Evolutionary conservation across 2,113 vertebrate species (phyloP).

Genomic region (Poeciliopsis retropinna): DNA sequence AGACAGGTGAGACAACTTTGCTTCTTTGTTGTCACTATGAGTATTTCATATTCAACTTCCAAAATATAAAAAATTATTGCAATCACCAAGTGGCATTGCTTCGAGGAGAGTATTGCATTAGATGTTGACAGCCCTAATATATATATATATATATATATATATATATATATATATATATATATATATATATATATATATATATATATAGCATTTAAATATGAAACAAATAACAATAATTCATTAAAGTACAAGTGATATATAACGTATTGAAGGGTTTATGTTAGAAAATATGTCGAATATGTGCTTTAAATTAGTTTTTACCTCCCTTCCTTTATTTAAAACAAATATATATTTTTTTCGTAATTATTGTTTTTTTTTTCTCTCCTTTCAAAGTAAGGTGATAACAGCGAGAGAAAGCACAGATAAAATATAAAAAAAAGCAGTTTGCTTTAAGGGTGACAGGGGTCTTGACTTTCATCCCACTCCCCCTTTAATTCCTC

Average conservation of each 20-base stretch:
- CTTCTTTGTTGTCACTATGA: background rate
- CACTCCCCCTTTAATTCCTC: constrained; percentile 77
- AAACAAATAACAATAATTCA: too few relatives aligned
- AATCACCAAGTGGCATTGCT: background rate
- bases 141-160: too few relatives aligned
- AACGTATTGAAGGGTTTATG: too few relatives aligned
- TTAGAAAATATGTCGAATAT: too few relatives aligned
- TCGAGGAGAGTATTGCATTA: background rate
- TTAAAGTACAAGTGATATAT: too few relatives aligned
- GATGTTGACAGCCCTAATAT: too few relatives aligned
- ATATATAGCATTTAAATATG: too few relatives aligned
- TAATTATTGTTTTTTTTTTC: background rate
- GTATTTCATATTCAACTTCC: background rate
- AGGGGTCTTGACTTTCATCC: constrained; percentile 75
- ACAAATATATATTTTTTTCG: too few relatives aligned
- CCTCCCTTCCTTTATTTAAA: too few relatives aligned
- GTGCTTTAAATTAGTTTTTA: too few relatives aligned
- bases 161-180: too few relatives aligned
- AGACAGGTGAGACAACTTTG: constrained; percentile 86
- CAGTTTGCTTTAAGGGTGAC: constrained; percentile 77
- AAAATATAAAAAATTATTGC: background rate
- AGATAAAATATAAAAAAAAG: constrained; percentile 45
- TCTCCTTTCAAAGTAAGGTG: background rate
- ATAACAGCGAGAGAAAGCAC: constrained; percentile 26
- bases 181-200: too few relatives aligned